Percentiles rank a stretch among this genome's conserved stretches.
These are phyloP conservation scores for Larimichthys polyactis DNA, from an alignment of 2,113 vertebrate genomes.

Conservation along the genomic window DNA sequence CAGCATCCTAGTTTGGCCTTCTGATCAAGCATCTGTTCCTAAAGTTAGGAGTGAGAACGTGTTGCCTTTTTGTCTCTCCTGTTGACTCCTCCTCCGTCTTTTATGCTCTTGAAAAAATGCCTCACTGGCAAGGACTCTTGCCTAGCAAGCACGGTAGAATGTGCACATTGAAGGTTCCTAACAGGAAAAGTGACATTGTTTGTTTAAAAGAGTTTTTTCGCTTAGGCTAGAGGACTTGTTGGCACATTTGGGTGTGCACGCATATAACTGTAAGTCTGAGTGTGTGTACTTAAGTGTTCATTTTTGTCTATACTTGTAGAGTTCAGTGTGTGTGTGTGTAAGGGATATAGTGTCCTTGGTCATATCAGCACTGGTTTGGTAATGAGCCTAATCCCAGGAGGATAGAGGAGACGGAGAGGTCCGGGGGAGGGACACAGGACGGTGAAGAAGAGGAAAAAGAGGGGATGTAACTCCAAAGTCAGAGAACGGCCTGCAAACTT, in stretches of 20 bases:
- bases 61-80: too few relatives aligned
- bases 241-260: background rate
- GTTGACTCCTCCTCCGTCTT: too few relatives aligned
- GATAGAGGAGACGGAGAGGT: constrained; percentile 26
- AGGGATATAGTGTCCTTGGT: constrained; percentile 52
- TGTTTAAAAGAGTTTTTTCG: background rate
- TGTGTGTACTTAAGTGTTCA: background rate
- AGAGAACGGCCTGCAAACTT: constrained; percentile 21
- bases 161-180: background rate
- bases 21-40: too few relatives aligned
- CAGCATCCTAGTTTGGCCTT: too few relatives aligned
- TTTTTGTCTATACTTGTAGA: constrained; percentile 18
- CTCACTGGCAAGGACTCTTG: too few relatives aligned
- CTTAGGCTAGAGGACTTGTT: background rate
- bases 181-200: background rate
- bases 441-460: constrained; percentile 7
- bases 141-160: background rate
- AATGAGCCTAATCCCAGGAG: constrained; percentile 60
- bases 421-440: constrained; percentile 8
- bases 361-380: constrained; percentile 49
- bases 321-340: background rate
- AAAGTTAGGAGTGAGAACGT: too few relatives aligned
- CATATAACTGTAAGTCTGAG: background rate
- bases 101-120: too few relatives aligned
- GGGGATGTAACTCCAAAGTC: constrained; percentile 28